Evolutionary conservation across 2,797 vertebrate genomes (phyloP).

Genomic region (Hydrocynus forskahlii): DNA sequence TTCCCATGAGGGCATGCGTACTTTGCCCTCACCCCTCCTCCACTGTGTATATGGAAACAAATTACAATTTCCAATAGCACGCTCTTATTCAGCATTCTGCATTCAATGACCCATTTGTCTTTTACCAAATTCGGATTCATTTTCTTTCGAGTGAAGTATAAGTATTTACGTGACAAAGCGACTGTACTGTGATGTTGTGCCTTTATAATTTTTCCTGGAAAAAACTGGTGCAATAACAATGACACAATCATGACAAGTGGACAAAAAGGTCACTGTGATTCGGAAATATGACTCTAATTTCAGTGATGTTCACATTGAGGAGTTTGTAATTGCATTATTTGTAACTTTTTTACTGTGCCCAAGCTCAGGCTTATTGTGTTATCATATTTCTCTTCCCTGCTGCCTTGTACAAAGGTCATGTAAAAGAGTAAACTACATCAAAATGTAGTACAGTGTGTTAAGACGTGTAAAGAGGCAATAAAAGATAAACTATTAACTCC

Average conservation of each 20-base stretch:
- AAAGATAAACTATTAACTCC: slow-evolving; percentile 47
- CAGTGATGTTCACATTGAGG: background rate
- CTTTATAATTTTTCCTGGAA: background rate
- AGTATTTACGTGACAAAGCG: background rate
- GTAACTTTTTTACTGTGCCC: background rate
- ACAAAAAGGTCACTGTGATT: background rate
- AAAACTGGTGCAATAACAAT: background rate
- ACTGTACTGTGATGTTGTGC: background rate
- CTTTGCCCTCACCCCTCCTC: slow-evolving; percentile 16
- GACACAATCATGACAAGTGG: background rate
- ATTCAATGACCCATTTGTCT: background rate
- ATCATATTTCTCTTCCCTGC: background rate
- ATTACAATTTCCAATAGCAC: slow-evolving; percentile 4
- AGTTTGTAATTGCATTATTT: background rate
- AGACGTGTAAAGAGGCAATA: slow-evolving; percentile 31
- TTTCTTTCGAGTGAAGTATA: background rate
- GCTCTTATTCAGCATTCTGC: background rate
- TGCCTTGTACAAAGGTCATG: slow-evolving; percentile 11
- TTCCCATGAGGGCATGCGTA: slow-evolving; percentile 27
- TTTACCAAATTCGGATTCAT: background rate
- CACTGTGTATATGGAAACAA: slow-evolving; percentile 41
- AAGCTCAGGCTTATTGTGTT: too few relatives aligned
- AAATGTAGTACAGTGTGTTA: slow-evolving; percentile 17
- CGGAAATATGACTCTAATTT: background rate
- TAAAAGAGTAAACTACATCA: slow-evolving; percentile 17